Percentiles rank a stretch among this genome's conserved stretches.
These are phyloP conservation scores for Centropyge bicolor DNA, from an alignment of 2,797 vertebrate species.

Conservation along the genomic window DNA sequence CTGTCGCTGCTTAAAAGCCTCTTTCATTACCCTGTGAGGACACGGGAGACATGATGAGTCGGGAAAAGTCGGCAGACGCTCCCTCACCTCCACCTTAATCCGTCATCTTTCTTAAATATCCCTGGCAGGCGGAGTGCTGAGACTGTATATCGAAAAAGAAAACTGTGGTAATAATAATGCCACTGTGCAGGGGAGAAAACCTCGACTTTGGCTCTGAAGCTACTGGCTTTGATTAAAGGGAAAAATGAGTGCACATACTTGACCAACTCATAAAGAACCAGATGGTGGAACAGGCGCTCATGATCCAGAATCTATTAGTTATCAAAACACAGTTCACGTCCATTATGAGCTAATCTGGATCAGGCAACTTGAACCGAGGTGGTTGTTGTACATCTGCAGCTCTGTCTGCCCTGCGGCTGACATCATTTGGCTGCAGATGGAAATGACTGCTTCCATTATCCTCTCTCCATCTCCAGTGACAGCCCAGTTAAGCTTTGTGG, in stretches of 20 bases:
- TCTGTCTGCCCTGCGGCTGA: slow-evolving; percentile 56
- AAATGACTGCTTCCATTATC: slow-evolving; percentile 56
- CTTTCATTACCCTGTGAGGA: slow-evolving; percentile 78
- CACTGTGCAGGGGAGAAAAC: slow-evolving; percentile 38
- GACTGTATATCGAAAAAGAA: slow-evolving; percentile 45
- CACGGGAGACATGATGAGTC: slow-evolving; percentile 42
- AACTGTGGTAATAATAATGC: slow-evolving; percentile 51
- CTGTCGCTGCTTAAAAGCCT: slow-evolving; percentile 63
- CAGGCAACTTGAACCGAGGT: slow-evolving; percentile 29
- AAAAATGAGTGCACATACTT: slow-evolving; percentile 16
- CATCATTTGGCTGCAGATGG: slow-evolving; percentile 47
- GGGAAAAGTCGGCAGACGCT: slow-evolving; percentile 3
- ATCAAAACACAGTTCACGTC: slow-evolving; percentile 60
- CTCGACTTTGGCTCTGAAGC: slow-evolving; percentile 36
- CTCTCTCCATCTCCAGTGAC: slow-evolving; percentile 47
- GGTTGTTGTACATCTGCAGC: slow-evolving; percentile 49
- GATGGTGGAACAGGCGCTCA: slow-evolving; percentile 43
- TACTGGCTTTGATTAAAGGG: slow-evolving; percentile 66
- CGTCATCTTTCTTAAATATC: slow-evolving; percentile 28
- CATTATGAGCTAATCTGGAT: slow-evolving; percentile 62
- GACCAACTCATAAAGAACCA: slow-evolving; percentile 45
- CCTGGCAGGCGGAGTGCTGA: slow-evolving; percentile 4
- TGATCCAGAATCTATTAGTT: slow-evolving; percentile 56
- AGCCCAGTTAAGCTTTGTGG: slow-evolving; percentile 46
- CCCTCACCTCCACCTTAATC: slow-evolving; percentile 22